phyloP scores from a whole-genome alignment of 1,140 invertebrate species.

The honey bee (Apis mellifera) region Amel_HAv3.1 CM009938.2:1446501-1447000 shows the following conservation, averaged over 20 bases:
- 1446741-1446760: conserved; percentile 24
- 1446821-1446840: background rate
- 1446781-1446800: background rate
- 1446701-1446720: background rate
- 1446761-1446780: conserved; percentile 18
- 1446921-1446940: conserved; percentile 41
- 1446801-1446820: background rate
- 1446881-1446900: conserved; percentile 48
- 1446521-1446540: background rate
- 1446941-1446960: conserved; percentile 62
- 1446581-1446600: conserved; percentile 4
- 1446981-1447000: conserved; percentile 32
- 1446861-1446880: conserved; percentile 57
- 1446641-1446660: conserved; percentile 5
- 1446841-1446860: conserved; percentile 48
- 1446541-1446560: background rate
- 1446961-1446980: conserved; percentile 58
- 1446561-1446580: conserved; percentile 4
- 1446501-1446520: background rate
- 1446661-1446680: conserved; percentile 7
- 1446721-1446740: background rate
- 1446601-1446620: conserved; percentile 18
- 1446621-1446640: conserved; percentile 23
- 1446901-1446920: background rate
- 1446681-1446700: conserved; percentile 41